A percentile compares a stretch with the other conserved stretches of the same genome.
These are phyloP conservation scores for Megalopta genalis DNA, from an alignment of 1,140 invertebrate species.

Conservation along the genomic window DNA sequence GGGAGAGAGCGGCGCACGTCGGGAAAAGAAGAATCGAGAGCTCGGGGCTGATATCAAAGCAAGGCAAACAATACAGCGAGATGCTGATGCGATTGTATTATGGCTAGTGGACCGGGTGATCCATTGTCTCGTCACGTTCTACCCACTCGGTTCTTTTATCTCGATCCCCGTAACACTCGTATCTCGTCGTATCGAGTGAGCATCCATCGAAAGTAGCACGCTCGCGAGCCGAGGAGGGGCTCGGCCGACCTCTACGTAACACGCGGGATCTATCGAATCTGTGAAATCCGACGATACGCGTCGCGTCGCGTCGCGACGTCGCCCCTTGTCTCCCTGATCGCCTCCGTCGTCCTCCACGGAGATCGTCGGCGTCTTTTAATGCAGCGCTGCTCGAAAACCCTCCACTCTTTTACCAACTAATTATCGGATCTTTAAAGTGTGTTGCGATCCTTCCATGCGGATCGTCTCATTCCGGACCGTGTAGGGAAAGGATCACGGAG, in stretches of 20 bases:
- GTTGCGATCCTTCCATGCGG: too few species aligned
- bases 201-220: conserved; percentile 79
- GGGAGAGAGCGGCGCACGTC: conserved; percentile 41
- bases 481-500: too few species aligned
- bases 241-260: conserved; percentile 36
- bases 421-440: background rate
- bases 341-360: background rate
- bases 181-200: conserved; percentile 78
- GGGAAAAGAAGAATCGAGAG: conserved; percentile 63
- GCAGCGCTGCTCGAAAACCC: too few species aligned
- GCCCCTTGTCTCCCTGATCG: background rate
- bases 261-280: conserved; percentile 52
- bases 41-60: conserved; percentile 78
- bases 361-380: too few species aligned
- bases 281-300: conserved; percentile 31
- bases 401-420: too few species aligned
- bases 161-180: conserved; percentile 75
- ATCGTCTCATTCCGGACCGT: too few species aligned
- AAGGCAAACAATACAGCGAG: conserved; percentile 77
- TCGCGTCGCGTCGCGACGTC: conserved; percentile 7
- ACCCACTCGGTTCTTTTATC: conserved; percentile 80
- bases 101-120: conserved; percentile 78
- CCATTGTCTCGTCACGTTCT: conserved; percentile 81
- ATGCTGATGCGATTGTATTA: conserved; percentile 81
- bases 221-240: conserved; percentile 56